Conservation (phyloP, 1,140 invertebrate genomes). For the Oscheius sp. region DNA sequence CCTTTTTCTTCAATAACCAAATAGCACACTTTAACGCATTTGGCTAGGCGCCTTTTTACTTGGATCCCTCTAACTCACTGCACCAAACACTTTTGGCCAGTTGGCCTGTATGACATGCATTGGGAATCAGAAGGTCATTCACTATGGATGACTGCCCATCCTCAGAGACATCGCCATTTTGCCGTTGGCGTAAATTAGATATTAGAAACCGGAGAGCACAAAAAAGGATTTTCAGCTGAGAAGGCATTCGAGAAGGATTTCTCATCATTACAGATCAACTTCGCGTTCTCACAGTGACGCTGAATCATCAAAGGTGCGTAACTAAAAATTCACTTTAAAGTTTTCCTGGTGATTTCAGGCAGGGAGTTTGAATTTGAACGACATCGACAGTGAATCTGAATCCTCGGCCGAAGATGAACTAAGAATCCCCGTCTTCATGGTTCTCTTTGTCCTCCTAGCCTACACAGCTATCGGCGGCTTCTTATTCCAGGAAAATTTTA, state of each 20-base stretch:
- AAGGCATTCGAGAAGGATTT: constrained; percentile 51
- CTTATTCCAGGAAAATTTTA: background rate
- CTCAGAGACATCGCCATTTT: too few relatives aligned
- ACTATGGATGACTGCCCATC: background rate
- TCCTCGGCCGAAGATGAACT: constrained; percentile 48
- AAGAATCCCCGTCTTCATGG: constrained; percentile 59
- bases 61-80: background rate
- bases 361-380: constrained; percentile 54
- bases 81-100: too few relatives aligned
- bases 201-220: too few relatives aligned
- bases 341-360: constrained; percentile 28
- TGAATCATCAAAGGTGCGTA: constrained; percentile 40
- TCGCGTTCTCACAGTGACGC: constrained; percentile 45
- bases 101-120: constrained; percentile 13
- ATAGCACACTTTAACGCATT: background rate
- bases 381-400: constrained; percentile 49
- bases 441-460: constrained; percentile 52
- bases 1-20: too few relatives aligned
- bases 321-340: background rate
- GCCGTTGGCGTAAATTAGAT: too few relatives aligned
- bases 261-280: constrained; percentile 42
- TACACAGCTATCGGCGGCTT: constrained; percentile 58
- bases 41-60: background rate
- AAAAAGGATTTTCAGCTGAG: constrained; percentile 47
- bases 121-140: background rate